Evolutionary conservation across 2,797 vertebrate genomes (phyloP), one percentile per base, ranked within the genome.

Genomic region (Gobionotothen gibberifrons): DNA sequence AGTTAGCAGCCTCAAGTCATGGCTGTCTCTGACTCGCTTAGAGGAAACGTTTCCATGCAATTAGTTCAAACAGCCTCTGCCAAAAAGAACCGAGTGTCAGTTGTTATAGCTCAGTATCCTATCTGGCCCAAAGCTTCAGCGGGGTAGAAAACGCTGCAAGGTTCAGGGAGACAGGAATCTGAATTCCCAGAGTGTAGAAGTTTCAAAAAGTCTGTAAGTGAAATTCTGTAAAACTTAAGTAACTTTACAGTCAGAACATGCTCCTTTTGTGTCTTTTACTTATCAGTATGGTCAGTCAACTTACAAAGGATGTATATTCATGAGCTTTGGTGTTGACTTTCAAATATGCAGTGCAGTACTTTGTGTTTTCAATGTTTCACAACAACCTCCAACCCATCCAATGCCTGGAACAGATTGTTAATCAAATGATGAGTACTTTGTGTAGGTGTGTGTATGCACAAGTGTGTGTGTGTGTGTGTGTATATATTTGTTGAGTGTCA

Each of bases 51-150:
- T 88, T 87, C 79, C 67, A 22, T 80, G 85, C 87, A 90, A 91
- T 93, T 91, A 88, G 78, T 72, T 81, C 70, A 88, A 82, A 83
- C 61, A 72, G 82, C 75, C 61, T 87, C 74, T 44, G 69, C 72
- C 49, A 69, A 85, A 72, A 74, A 86, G 61, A 74, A 77, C 65
- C 21, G 69, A 71, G 82, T 85, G 87, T 90, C 83, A 72, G 84
- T 79, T 85, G 90, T 89, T 84, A 85, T 77, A 47, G 73, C 62
- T 76, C 71, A 63, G 82, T 65, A 21, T 88, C 54, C 71, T 60
- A 56, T 79, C 75, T 73, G 63, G 65, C 68, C 75, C 68, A 72
- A 72, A 83, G 76, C 51, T 69, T 87, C 71, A 65, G 81, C 56
- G 84, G 63, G 63, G 74, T 42, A 76, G 36, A 67, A 67, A 78